These are phyloP conservation scores for Athripsodes cinereus DNA, from an alignment of 2,888 invertebrate genomes.

Conservation along the genomic window DNA sequence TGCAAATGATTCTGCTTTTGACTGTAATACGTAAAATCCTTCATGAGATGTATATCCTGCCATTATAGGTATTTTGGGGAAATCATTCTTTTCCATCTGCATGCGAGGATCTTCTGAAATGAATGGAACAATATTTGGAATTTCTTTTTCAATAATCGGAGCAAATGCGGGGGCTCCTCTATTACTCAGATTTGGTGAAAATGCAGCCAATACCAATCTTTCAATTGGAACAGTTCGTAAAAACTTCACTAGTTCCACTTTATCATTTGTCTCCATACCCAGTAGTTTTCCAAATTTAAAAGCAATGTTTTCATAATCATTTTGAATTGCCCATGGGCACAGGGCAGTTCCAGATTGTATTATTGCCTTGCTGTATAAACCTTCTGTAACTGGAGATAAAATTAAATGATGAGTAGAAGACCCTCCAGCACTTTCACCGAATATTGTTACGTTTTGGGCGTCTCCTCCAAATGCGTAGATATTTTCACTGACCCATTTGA, in stretches of 20 bases:
- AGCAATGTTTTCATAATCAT: background rate
- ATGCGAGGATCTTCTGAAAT: background rate
- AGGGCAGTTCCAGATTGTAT: constrained; percentile 13
- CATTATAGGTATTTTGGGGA: background rate
- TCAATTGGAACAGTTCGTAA: background rate
- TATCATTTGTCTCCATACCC: background rate
- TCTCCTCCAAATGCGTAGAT: constrained; percentile 19
- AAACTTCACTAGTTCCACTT: background rate
- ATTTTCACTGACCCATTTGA: constrained; percentile 18
- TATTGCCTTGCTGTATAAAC: constrained; percentile 14
- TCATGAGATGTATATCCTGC: background rate
- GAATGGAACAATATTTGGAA: background rate
- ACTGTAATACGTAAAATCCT: background rate
- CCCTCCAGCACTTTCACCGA: constrained; percentile 22
- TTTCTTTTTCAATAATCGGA: background rate
- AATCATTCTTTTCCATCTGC: background rate
- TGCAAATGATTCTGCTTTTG: background rate
- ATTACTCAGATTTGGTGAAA: background rate
- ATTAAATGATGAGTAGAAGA: constrained; percentile 15
- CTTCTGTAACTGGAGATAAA: constrained; percentile 10
- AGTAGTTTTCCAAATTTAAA: background rate
- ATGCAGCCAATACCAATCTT: background rate
- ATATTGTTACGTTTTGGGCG: constrained; percentile 16
- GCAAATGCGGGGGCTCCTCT: background rate
- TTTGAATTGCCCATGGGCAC: background rate